Percentiles rank a stretch among this genome's conserved stretches.
phyloP scores from a whole-genome alignment of 2,797 vertebrate species.

The Xenopus petersii region DNA sequence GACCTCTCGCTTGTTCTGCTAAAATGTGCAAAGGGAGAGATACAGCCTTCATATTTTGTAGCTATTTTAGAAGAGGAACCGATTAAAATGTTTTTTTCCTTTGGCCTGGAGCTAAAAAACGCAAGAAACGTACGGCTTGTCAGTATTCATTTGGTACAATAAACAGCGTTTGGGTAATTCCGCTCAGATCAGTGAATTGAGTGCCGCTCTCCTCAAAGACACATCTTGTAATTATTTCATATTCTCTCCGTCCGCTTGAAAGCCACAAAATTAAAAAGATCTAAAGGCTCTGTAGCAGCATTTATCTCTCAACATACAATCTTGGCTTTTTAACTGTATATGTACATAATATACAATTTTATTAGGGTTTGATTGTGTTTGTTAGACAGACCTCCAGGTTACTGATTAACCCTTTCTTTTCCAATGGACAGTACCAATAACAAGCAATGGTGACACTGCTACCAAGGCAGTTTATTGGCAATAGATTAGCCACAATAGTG shows the following conservation, averaged over 20 bases:
- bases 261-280: constrained; percentile 31
- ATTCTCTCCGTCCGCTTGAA: constrained; percentile 19
- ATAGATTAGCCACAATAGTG: no score
- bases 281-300: constrained; percentile 11
- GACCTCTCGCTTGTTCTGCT: no score
- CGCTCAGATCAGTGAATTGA: constrained; percentile 38
- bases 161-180: constrained; percentile 28
- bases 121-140: constrained; percentile 13
- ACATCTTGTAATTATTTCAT: constrained; percentile 37
- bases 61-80: not conserved
- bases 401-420: no score
- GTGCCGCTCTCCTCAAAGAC: constrained; percentile 24
- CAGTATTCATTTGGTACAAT: constrained; percentile 30
- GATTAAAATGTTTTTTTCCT: constrained; percentile 1
- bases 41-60: not conserved
- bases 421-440: no score
- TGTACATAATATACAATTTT: no score
- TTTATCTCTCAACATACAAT: constrained; percentile 12
- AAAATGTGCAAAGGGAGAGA: not conserved
- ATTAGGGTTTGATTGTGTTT: no score
- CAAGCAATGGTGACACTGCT: no score
- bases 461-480: no score
- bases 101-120: constrained; percentile 8
- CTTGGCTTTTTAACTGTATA: not conserved
- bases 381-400: no score